These are phyloP conservation scores for Sceloporus undulatus DNA, from an alignment of 2,113 vertebrate species.

Conservation along the genomic window DNA sequence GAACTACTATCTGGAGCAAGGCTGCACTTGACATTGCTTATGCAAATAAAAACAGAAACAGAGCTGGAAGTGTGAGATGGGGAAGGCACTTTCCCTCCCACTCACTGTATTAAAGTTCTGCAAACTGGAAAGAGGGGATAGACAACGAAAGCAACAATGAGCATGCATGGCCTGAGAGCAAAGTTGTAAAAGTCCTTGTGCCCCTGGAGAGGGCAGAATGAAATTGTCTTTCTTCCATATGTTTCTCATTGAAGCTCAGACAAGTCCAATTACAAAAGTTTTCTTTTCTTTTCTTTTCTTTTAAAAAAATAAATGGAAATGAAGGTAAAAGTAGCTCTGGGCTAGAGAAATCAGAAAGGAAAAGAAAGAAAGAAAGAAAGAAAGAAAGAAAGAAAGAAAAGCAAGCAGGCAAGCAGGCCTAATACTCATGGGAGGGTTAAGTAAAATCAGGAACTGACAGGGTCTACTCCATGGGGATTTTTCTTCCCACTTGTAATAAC, in stretches of 20 bases:
- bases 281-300: not conserved
- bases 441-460: not conserved
- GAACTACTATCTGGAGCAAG: slow-evolving; percentile 1
- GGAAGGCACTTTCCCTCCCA: not conserved
- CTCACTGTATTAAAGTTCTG: not conserved
- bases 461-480: not conserved
- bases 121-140: not conserved
- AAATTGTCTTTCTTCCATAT: slow-evolving; percentile 43
- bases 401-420: slow-evolving; percentile 6
- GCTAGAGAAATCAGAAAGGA: not conserved
- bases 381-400: not conserved
- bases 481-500: slow-evolving; percentile 1
- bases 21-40: slow-evolving; percentile 27
- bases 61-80: slow-evolving; percentile 3
- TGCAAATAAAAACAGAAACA: slow-evolving; percentile 35
- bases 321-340: not conserved
- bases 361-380: not conserved
- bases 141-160: slow-evolving; percentile 9
- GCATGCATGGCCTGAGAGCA: not conserved
- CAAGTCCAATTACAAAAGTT: slow-evolving; percentile 1
- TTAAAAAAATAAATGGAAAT: not conserved
- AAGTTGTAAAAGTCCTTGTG: not conserved
- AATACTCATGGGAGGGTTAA: not conserved
- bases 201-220: slow-evolving; percentile 5
- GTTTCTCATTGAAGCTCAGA: slow-evolving; percentile 12